Conservation (phyloP, 2,797 vertebrate genomes). For the Platyrinchus mystaceus region DNA sequence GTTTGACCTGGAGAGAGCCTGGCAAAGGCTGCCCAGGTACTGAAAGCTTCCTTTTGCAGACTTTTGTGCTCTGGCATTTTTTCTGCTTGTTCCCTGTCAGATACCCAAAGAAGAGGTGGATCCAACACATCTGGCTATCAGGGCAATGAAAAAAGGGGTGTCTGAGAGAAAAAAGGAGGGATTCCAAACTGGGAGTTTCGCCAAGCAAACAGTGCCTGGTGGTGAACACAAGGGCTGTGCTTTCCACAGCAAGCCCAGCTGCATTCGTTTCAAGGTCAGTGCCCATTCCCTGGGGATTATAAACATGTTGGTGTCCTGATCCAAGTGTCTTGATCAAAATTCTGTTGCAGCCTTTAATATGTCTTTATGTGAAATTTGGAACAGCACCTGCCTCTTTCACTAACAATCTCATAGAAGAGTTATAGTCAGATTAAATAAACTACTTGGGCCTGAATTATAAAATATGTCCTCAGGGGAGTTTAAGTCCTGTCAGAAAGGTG, state of each 20-base stretch:
- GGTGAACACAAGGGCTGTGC: slow-evolving; percentile 74
- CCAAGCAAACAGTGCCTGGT: slow-evolving; percentile 69
- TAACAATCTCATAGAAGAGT: neutral
- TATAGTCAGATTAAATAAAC: neutral
- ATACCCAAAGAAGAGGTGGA: slow-evolving; percentile 34
- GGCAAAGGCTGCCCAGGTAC: neutral
- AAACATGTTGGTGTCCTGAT: neutral
- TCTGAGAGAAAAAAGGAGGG: slow-evolving; percentile 1
- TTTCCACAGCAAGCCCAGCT: slow-evolving; percentile 88
- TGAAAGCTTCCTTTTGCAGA: neutral
- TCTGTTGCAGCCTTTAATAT: neutral
- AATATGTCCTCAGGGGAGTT: neutral
- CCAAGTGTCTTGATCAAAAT: neutral
- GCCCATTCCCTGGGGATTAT: neutral
- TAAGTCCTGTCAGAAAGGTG: neutral
- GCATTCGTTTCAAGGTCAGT: slow-evolving; percentile 88
- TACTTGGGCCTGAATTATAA: neutral
- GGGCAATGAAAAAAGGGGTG: slow-evolving; percentile 56
- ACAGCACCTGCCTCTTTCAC: neutral
- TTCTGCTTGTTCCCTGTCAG: slow-evolving; percentile 27
- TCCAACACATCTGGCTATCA: slow-evolving; percentile 26
- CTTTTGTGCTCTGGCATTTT: neutral
- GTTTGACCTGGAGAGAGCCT: neutral
- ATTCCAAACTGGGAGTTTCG: slow-evolving; percentile 26
- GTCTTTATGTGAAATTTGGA: neutral